Evolutionary conservation across 2,888 invertebrate genomes (phyloP).

Genomic region (Sicus ferrugineus): DNA sequence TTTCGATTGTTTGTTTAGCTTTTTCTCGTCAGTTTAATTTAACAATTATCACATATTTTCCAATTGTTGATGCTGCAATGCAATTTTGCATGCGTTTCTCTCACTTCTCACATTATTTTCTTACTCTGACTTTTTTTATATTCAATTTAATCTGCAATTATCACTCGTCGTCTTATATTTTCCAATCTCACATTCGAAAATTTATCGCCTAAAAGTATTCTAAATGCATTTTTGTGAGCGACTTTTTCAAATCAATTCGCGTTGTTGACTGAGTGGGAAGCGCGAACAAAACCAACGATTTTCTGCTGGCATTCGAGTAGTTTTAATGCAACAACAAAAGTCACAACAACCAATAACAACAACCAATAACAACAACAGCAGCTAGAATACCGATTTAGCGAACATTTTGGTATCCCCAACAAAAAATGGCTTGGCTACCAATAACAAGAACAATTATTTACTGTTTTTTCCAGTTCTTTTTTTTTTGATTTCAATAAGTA

Average conservation of each 20-base stretch:
- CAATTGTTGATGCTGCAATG: not conserved
- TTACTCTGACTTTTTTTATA: too few species aligned
- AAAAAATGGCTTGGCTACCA: too few species aligned
- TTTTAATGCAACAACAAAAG: not conserved
- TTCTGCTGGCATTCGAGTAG: conserved; percentile 2
- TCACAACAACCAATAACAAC: conserved; percentile 27
- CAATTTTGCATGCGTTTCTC: too few species aligned
- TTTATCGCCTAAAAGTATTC: conserved; percentile 28
- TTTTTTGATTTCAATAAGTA: not conserved
- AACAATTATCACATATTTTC: not conserved
- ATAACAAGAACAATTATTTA: not conserved
- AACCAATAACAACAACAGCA: not conserved
- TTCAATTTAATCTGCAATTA: too few species aligned
- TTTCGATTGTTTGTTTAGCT: not conserved
- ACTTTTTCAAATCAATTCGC: conserved; percentile 22
- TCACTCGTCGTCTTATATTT: too few species aligned
- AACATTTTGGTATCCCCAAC: not conserved
- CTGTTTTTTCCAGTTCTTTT: too few species aligned
- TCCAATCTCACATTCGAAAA: too few species aligned
- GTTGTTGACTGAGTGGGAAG: conserved; percentile 14
- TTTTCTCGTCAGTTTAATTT: not conserved
- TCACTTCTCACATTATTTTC: too few species aligned
- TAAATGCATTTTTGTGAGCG: not conserved
- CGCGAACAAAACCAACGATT: not conserved
- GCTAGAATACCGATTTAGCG: not conserved